Conservation (phyloP, 2,113 vertebrate species). For the Myxocyprinus asiaticus region DNA sequence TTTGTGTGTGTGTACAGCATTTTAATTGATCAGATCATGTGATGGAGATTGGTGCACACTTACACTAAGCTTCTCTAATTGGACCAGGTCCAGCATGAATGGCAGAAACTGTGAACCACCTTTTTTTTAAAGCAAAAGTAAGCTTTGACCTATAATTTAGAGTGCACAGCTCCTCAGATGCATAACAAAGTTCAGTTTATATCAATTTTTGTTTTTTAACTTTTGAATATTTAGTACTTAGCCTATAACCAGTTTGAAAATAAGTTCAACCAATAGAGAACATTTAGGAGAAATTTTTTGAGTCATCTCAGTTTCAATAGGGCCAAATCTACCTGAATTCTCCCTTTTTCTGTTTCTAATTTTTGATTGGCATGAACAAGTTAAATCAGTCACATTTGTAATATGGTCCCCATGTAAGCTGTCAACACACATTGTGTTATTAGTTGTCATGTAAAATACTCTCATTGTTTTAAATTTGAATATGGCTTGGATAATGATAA, state of each 20-base stretch:
- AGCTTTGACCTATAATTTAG: neutral
- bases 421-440: neutral
- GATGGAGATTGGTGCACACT: constrained; percentile 71
- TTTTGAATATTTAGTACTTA: neutral
- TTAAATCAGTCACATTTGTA: neutral
- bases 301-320: too few species aligned
- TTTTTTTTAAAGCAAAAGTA: constrained; percentile 33
- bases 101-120: constrained; percentile 51
- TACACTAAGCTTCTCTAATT: constrained; percentile 63
- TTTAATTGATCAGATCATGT: constrained; percentile 60
- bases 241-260: neutral
- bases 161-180: neutral
- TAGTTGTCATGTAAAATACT: neutral
- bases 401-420: neutral
- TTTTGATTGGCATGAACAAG: neutral
- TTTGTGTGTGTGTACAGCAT: too few species aligned
- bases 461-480: constrained; percentile 38
- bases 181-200: neutral
- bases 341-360: neutral
- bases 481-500: constrained; percentile 34
- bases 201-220: neutral
- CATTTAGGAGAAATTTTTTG: too few species aligned
- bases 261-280: too few species aligned
- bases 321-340: too few species aligned
- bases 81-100: constrained; percentile 67